Conservation (phyloP, 2,113 vertebrate genomes). For the Seriola rivoliana region DNA sequence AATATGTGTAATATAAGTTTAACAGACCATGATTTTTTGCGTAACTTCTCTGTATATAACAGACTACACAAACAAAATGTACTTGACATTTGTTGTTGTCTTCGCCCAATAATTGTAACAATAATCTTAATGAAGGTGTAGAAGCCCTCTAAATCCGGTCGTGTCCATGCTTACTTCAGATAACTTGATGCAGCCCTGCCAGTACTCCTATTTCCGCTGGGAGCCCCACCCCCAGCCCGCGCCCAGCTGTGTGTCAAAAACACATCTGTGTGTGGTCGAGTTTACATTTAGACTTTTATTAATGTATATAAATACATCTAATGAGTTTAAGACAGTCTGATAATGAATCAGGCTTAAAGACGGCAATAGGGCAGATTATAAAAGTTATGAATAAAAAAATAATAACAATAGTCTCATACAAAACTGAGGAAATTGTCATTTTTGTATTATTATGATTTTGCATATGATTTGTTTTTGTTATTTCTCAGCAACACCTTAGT, state of each 20-base stretch:
- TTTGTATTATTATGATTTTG: no score
- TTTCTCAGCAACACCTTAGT: no score
- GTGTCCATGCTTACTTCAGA: background rate
- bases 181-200: background rate
- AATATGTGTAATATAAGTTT: background rate
- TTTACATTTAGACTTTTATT: background rate
- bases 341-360: background rate
- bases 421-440: no score
- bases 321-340: background rate
- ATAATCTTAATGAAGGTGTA: background rate
- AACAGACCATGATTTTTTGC: fast-evolving
- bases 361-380: no score
- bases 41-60: background rate
- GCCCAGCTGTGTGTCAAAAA: constrained; percentile 10
- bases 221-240: constrained; percentile 16
- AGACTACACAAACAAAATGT: background rate
- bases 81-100: fast-evolving
- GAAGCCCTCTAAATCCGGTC: constrained; percentile 23
- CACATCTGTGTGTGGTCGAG: background rate
- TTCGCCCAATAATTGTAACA: background rate
- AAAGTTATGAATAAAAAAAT: no score
- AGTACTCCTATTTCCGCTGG: constrained; percentile 19
- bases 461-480: no score
- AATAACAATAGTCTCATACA: no score
- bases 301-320: no score